phyloP scores from a whole-genome alignment of 2,888 invertebrate species.

The Drosophila prostipennis region DNA sequence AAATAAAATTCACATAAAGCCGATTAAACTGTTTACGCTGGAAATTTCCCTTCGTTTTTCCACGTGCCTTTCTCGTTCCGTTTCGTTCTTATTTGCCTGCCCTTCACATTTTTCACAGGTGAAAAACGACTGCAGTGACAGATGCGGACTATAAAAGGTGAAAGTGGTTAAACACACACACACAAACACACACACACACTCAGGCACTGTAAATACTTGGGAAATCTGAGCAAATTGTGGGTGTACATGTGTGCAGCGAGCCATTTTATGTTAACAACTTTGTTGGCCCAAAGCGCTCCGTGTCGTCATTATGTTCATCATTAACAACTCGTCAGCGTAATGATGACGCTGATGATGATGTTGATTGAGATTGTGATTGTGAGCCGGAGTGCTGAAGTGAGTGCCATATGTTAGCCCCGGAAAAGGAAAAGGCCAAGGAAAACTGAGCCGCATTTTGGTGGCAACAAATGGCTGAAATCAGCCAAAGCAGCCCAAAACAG shows the following conservation, averaged over 20 bases:
- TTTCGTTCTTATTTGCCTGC: background rate
- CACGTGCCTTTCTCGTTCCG: background rate
- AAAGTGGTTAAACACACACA: constrained; percentile 28
- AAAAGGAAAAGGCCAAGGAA: background rate
- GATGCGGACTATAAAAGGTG: constrained; percentile 64
- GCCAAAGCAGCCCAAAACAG: constrained; percentile 35
- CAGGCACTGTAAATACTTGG: constrained; percentile 4
- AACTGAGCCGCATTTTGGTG: constrained; percentile 16
- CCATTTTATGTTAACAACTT: constrained; percentile 79
- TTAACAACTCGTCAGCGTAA: constrained; percentile 71
- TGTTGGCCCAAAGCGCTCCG: constrained; percentile 70
- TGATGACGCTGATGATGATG: constrained; percentile 46
- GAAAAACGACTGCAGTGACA: constrained; percentile 70
- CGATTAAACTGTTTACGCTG: background rate
- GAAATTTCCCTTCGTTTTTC: background rate
- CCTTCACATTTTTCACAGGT: constrained; percentile 4
- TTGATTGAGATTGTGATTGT: constrained; percentile 37
- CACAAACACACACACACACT: background rate
- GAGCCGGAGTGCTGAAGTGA: constrained; percentile 44
- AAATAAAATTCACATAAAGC: background rate
- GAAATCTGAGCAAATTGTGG: constrained; percentile 23
- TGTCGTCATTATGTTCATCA: constrained; percentile 73
- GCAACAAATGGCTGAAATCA: constrained; percentile 63
- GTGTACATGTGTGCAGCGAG: constrained; percentile 58
- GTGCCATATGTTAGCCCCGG: constrained; percentile 65